These are phyloP conservation scores for Bufotes viridis DNA, from an alignment of 2,797 vertebrate species.

Conservation along the genomic window DNA sequence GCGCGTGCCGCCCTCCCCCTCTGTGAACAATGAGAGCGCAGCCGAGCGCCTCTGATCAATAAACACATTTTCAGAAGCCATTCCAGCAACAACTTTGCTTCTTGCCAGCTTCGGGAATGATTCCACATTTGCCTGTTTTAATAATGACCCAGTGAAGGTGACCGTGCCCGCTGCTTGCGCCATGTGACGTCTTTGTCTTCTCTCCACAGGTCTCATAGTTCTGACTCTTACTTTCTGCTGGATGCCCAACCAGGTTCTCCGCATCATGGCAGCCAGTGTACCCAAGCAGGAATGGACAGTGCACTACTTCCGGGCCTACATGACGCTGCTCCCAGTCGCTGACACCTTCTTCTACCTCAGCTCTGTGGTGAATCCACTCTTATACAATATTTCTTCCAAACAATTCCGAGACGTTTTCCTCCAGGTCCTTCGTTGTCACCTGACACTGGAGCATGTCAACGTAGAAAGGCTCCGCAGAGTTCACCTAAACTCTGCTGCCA, in stretches of 20 bases:
- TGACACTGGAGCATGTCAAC: slow-evolving; percentile 84
- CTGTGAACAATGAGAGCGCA: background rate
- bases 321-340: slow-evolving; percentile 83
- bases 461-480: slow-evolving; percentile 71
- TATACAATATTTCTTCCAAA: slow-evolving; percentile 91
- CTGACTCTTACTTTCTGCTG: slow-evolving; percentile 87
- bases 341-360: slow-evolving; percentile 96
- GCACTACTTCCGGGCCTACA: slow-evolving; percentile 80
- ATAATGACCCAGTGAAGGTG: slow-evolving; percentile 24
- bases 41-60: slow-evolving; percentile 44
- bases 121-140: background rate
- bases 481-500: slow-evolving; percentile 24
- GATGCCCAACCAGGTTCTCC: slow-evolving; percentile 91
- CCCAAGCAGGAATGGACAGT: slow-evolving; percentile 85
- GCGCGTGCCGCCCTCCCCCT: background rate
- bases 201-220: slow-evolving; percentile 85
- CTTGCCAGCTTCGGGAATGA: background rate
- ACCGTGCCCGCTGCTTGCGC: background rate
- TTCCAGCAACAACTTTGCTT: slow-evolving; percentile 11
- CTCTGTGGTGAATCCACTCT: slow-evolving; percentile 92
- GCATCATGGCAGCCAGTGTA: slow-evolving; percentile 85
- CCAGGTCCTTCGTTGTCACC: slow-evolving; percentile 85
- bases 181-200: background rate
- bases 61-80: slow-evolving; percentile 46
- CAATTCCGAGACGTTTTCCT: slow-evolving; percentile 91